Conservation (phyloP, 30 jellyfish, hydroid and myxozoan genomes). For the Euphysa ruthae region DNA sequence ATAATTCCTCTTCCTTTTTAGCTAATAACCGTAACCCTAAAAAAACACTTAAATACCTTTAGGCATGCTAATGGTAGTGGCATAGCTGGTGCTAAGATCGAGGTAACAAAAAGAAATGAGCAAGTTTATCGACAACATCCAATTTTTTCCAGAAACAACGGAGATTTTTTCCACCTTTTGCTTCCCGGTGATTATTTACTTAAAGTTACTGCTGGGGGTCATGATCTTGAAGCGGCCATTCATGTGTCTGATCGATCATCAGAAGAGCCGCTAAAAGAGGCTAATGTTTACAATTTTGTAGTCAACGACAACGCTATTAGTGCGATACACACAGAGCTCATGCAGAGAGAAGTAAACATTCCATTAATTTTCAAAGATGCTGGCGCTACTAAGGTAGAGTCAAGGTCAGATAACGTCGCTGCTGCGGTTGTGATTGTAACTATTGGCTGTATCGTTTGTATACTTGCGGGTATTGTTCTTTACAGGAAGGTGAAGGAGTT, state of each 20-base stretch:
- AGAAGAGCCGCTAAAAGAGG: conserved; percentile 4
- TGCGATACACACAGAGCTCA: neutral
- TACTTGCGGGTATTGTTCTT: conserved; percentile 86
- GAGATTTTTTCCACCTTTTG: conserved; percentile 91
- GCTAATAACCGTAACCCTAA: too few relatives aligned
- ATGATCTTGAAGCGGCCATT: conserved; percentile 24
- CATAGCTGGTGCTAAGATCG: conserved; percentile 55
- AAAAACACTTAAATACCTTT: too few relatives aligned
- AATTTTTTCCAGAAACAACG: conserved; percentile 46
- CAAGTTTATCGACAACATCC: conserved; percentile 32
- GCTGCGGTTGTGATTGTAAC: conserved; percentile 89
- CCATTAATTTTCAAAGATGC: neutral
- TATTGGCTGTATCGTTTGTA: conserved; percentile 76
- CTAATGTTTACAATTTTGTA: conserved; percentile 42
- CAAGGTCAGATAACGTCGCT: conserved; percentile 58
- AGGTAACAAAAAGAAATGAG: conserved; percentile 30
- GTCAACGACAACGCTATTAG: conserved; percentile 56
- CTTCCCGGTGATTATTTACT: conserved; percentile 82
- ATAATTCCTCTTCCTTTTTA: too few relatives aligned
- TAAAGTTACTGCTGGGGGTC: conserved; percentile 60
- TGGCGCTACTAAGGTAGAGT: conserved; percentile 16
- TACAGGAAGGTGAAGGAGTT: conserved; percentile 70
- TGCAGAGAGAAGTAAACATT: conserved; percentile 30
- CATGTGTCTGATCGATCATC: conserved; percentile 6
- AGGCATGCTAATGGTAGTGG: conserved; percentile 60